These are phyloP conservation scores for Halocaridina rubra DNA, from an alignment of 2,888 invertebrate species.

Conservation along the genomic window DNA sequence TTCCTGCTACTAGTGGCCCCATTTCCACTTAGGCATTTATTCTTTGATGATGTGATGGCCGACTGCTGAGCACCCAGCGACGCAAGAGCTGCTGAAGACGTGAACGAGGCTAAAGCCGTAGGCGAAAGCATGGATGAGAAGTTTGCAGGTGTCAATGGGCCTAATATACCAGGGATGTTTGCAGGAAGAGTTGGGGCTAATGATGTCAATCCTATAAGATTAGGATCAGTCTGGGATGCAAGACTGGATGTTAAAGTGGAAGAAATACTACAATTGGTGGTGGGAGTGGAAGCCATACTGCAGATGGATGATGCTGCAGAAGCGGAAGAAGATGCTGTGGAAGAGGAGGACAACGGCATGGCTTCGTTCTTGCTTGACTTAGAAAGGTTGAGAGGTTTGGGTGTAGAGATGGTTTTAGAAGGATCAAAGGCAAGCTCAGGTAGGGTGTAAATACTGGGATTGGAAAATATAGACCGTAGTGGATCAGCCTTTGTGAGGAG, in stretches of 20 bases:
- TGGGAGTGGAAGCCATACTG: neutral
- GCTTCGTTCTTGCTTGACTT: constrained; percentile 35
- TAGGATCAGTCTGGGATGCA: constrained; percentile 21
- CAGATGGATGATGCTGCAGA: neutral
- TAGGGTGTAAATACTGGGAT: constrained; percentile 16
- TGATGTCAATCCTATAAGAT: constrained; percentile 15
- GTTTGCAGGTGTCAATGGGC: constrained; percentile 24
- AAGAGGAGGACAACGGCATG: neutral
- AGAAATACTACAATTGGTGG: neutral
- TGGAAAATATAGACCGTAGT: constrained; percentile 29
- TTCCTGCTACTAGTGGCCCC: constrained; percentile 31
- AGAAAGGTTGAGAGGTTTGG: constrained; percentile 43
- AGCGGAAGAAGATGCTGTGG: constrained; percentile 4
- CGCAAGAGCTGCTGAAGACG: constrained; percentile 37
- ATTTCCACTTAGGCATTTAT: constrained; percentile 4
- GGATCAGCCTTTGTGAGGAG: constrained; percentile 51
- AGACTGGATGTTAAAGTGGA: constrained; percentile 32
- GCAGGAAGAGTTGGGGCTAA: constrained; percentile 29
- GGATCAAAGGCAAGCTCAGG: constrained; percentile 36
- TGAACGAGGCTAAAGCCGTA: constrained; percentile 38
- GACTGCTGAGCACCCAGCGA: constrained; percentile 44
- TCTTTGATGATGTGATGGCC: constrained; percentile 14
- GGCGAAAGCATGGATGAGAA: constrained; percentile 31
- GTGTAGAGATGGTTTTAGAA: constrained; percentile 10
- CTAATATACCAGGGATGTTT: constrained; percentile 37